phyloP scores from a whole-genome alignment of 92 coral and sea anemone genomes.

The Virgularia gustaviana region DNA sequence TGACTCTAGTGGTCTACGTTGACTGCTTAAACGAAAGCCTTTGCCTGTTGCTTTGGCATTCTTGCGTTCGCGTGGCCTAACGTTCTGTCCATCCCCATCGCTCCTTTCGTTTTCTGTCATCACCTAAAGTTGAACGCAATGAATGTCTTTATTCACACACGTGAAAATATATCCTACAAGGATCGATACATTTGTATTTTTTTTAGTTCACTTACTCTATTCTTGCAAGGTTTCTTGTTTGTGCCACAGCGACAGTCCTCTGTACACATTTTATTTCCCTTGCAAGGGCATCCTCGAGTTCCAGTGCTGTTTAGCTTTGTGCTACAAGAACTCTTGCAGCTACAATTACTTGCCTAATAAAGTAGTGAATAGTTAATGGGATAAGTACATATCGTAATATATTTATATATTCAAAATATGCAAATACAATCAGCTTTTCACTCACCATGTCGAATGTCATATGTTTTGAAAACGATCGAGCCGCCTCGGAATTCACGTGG shows the following conservation, averaged over 20 bases:
- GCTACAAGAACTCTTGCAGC: conserved; percentile 31
- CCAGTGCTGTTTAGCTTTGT: conserved; percentile 27
- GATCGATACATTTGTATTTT: no score
- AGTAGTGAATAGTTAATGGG: no score
- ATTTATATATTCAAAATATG: background rate
- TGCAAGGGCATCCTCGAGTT: conserved; percentile 43
- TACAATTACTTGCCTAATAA: conserved; percentile 18
- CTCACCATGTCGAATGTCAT: background rate
- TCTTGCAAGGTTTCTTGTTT: conserved; percentile 24
- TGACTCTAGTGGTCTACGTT: conserved; percentile 8
- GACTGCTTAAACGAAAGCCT: conserved; percentile 13
- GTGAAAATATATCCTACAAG: no score
- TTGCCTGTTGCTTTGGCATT: conserved; percentile 1
- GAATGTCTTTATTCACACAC: no score
- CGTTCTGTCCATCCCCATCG: conserved; percentile 1
- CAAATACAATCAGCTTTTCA: background rate
- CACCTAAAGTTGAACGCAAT: conserved; percentile 1
- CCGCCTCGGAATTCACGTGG: background rate
- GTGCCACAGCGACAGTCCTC: conserved; percentile 34
- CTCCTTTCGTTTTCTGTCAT: conserved; percentile 9
- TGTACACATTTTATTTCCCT: conserved; percentile 34
- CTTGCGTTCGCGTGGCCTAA: conserved; percentile 6
- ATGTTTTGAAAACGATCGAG: background rate
- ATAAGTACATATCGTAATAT: no score
- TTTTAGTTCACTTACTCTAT: conserved; percentile 27